These are phyloP conservation scores for Octodonta nipae DNA, from an alignment of 2,888 invertebrate genomes.

Conservation along the genomic window DNA sequence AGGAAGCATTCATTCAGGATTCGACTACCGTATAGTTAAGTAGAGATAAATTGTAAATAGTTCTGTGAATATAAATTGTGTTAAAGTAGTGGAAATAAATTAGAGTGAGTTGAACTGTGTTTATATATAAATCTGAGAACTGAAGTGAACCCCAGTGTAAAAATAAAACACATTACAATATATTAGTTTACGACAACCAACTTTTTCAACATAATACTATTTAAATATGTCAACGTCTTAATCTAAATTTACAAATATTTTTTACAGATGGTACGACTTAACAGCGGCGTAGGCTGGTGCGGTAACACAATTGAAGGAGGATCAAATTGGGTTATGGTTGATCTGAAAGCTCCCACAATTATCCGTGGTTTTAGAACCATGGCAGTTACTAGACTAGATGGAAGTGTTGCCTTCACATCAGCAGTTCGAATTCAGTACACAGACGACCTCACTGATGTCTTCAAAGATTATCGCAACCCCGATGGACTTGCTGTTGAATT, in stretches of 20 bases:
- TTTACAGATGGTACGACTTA: conserved; percentile 64
- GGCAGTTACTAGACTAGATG: conserved; percentile 70
- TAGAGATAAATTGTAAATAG: too few relatives aligned
- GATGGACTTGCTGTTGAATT: conserved; percentile 89
- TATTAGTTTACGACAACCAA: background rate
- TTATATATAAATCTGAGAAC: too few relatives aligned
- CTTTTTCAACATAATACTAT: background rate
- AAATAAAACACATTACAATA: background rate
- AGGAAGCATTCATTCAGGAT: too few relatives aligned
- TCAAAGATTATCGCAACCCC: conserved; percentile 83
- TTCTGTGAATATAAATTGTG: too few relatives aligned
- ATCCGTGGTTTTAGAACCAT: conserved; percentile 83
- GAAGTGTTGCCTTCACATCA: conserved; percentile 75
- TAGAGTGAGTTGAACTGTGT: too few relatives aligned
- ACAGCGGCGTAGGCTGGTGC: conserved; percentile 79
- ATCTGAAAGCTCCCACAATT: conserved; percentile 77
- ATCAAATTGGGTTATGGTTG: conserved; percentile 76
- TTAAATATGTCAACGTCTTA: conserved; percentile 16
- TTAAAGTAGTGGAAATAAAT: too few relatives aligned
- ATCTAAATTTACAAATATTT: conserved; percentile 3
- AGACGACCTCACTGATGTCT: conserved; percentile 75
- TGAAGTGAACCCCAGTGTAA: too few relatives aligned
- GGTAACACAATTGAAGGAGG: conserved; percentile 75
- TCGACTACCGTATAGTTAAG: too few relatives aligned
- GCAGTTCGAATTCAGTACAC: conserved; percentile 80